Conservation (phyloP, 2,888 invertebrate genomes). For the Mythimna impura region DNA sequence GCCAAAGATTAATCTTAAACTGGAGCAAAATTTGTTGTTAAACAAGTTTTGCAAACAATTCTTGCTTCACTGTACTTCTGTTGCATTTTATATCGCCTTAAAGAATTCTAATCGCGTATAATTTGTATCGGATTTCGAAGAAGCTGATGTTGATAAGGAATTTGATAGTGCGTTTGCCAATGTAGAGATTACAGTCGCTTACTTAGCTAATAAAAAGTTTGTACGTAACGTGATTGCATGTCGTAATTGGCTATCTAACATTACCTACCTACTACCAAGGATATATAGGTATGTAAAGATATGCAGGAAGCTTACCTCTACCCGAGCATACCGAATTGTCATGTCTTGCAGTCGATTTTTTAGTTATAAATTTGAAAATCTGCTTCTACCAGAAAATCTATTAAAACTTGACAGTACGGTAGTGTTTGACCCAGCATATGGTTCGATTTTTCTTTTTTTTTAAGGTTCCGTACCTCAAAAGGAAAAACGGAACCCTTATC, state of each 20-base stretch:
- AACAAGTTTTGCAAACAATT: conserved; percentile 48
- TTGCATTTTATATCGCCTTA: conserved; percentile 19
- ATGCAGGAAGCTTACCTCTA: neutral
- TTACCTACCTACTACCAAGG: neutral
- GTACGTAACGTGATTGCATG: conserved; percentile 21
- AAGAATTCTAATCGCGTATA: conserved; percentile 47
- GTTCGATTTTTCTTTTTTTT: no score
- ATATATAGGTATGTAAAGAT: no score
- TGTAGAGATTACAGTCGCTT: conserved; percentile 15
- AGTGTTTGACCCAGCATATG: no score
- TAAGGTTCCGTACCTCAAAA: no score
- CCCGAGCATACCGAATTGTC: neutral
- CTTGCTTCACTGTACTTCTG: conserved; percentile 40
- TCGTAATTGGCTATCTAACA: neutral
- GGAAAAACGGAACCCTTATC: no score
- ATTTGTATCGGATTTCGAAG: conserved; percentile 49
- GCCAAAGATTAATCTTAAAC: conserved; percentile 57
- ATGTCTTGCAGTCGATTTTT: neutral
- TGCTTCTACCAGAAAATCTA: no score
- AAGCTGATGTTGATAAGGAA: conserved; percentile 38
- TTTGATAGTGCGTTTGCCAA: conserved; percentile 42
- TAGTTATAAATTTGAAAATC: no score
- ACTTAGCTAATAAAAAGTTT: conserved; percentile 14
- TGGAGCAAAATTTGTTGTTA: conserved; percentile 44
- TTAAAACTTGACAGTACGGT: no score